phyloP scores from a whole-genome alignment of 2,113 vertebrate species.

The Chionodraco myersi region DNA sequence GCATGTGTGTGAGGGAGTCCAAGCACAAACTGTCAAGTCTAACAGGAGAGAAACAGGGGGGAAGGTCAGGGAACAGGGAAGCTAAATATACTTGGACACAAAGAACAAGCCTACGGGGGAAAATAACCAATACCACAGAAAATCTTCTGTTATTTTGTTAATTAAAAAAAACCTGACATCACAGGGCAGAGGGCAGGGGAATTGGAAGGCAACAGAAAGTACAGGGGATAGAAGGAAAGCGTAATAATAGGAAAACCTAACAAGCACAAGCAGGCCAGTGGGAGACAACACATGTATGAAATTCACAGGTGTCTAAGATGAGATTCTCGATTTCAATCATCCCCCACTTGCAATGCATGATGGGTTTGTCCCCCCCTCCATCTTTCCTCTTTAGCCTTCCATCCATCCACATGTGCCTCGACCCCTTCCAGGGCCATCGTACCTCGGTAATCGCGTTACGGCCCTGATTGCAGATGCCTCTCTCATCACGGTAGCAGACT shows the following conservation, averaged over 20 bases:
- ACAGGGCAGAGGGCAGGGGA: conserved; percentile 25
- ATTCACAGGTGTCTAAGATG: conserved; percentile 40
- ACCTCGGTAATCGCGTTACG: conserved; percentile 61
- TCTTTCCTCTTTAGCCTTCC: conserved; percentile 19
- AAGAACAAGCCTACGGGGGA: conserved; percentile 39
- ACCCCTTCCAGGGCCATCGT: conserved; percentile 25
- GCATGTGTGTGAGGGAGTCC: background rate
- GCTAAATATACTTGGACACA: conserved; percentile 38
- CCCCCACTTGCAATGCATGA: conserved; percentile 2
- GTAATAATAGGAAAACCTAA: conserved; percentile 10
- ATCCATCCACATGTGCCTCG: conserved; percentile 13
- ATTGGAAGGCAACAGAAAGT: conserved; percentile 24
- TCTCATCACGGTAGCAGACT: conserved; percentile 60
- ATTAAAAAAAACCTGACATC: conserved; percentile 55
- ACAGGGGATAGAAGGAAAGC: conserved; percentile 58
- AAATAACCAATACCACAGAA: conserved; percentile 20
- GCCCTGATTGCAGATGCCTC: conserved; percentile 64
- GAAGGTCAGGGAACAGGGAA: conserved; percentile 34
- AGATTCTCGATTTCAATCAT: conserved; percentile 18
- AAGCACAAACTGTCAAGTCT: conserved; percentile 45
- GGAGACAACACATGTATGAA: conserved; percentile 37
- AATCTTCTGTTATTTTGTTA: conserved; percentile 29
- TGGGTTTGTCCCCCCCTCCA: conserved; percentile 18
- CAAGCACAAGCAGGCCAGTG: background rate
- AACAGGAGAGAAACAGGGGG: conserved; percentile 24